These are phyloP conservation scores for Drosophila murphyi DNA, from an alignment of 1,140 invertebrate genomes.

Conservation along the genomic window DNA sequence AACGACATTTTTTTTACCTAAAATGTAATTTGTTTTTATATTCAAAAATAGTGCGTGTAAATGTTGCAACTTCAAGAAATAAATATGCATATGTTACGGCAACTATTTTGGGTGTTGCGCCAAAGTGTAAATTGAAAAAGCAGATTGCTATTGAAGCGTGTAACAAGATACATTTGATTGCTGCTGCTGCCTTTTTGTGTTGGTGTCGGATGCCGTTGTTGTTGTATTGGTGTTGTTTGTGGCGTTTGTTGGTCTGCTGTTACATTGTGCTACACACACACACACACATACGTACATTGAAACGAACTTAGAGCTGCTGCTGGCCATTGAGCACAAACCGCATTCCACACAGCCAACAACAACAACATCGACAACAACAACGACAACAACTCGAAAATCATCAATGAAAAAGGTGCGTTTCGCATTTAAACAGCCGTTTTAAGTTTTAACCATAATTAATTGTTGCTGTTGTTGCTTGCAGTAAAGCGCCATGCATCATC, in stretches of 20 bases:
- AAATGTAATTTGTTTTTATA: constrained; percentile 15
- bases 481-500: constrained; percentile 69
- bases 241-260: not conserved
- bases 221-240: constrained; percentile 45
- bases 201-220: constrained; percentile 7
- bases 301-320: constrained; percentile 8
- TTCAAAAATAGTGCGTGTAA: not conserved
- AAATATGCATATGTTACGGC: constrained; percentile 12
- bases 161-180: constrained; percentile 37
- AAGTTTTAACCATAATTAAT: constrained; percentile 9
- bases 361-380: constrained; percentile 16
- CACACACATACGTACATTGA: not conserved
- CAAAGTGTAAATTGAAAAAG: not conserved
- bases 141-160: not conserved
- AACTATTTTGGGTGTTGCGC: not conserved
- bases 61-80: constrained; percentile 8
- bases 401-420: constrained; percentile 74
- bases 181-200: constrained; percentile 20
- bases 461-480: constrained; percentile 32
- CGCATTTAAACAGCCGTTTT: constrained; percentile 31
- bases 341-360: constrained; percentile 57
- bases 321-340: constrained; percentile 60
- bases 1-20: constrained; percentile 1
- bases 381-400: constrained; percentile 26
- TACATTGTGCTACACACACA: constrained; percentile 48